These are phyloP conservation scores for Brachypteracias leptosomus DNA, from an alignment of 2,113 vertebrate genomes.

Conservation along the genomic window DNA sequence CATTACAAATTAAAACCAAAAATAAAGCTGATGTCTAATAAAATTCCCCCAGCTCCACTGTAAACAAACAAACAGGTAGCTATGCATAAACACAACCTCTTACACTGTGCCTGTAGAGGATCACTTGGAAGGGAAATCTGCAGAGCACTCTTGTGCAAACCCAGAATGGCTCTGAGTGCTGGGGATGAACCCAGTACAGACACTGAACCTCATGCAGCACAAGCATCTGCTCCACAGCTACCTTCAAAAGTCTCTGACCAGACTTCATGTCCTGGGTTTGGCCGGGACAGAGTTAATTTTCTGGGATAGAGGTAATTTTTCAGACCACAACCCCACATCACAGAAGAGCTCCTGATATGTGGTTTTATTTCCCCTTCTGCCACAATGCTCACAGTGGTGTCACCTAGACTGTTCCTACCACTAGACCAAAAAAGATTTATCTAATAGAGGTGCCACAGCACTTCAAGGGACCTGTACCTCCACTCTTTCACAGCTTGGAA, in stretches of 20 bases:
- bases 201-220: not conserved
- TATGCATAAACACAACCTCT: not conserved
- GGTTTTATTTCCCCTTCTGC: not conserved
- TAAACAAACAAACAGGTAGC: not conserved
- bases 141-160: not conserved
- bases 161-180: not conserved
- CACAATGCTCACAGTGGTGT: not conserved
- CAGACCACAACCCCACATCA: not conserved
- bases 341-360: not conserved
- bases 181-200: not conserved
- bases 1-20: not conserved
- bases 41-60: accelerated
- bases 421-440: not conserved
- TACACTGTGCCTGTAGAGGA: not conserved
- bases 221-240: not conserved
- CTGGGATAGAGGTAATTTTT: not conserved
- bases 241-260: not conserved
- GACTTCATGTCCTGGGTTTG: not conserved
- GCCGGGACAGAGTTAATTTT: not conserved
- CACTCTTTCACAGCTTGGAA: not conserved
- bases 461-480: not conserved
- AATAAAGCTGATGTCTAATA: not conserved
- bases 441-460: not conserved
- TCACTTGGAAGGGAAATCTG: not conserved
- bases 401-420: not conserved